Base-by-base conservation (phyloP, 2,113 vertebrate species). In the Larimichthys polyactis region DNA sequence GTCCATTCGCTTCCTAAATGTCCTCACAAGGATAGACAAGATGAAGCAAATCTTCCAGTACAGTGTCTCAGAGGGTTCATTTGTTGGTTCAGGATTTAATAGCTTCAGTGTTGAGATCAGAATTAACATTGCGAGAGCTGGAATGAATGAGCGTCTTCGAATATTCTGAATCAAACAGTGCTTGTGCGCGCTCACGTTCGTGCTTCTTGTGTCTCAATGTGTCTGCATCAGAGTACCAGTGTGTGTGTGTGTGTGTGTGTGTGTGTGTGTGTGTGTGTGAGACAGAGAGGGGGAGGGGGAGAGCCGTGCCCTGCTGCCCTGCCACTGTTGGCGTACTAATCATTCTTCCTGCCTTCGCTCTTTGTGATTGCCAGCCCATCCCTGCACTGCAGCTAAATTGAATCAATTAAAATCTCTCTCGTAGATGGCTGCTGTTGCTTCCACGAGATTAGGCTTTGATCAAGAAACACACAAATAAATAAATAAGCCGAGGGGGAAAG, bases 331-430 rank as follows among this genome's bases (percentile, higher is more conserved):
- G 63, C 32, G 74, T 89, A 78, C 79, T 94, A 91, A 93, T 94
- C 84, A 86, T 87, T 91, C 83, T 87, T 88, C 83, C 65, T 90
- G 87, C 71, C 93, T 83, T 83, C 64, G 36, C 72, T 86, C 85
- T 72, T 85, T 87, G 83, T 89, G 89, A 91, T 88, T 92, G 86
- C 85, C 89, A 84, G 79, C 81, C 76, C 75, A 73, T 83, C 84
- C 82, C 72, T 79, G 84, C 90, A 90, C 89, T 87, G 84, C 87
- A 90, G 89, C 82, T 92, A 92, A 94, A 92, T 91, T 87, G 88
- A 94, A 93, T 95, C 91, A 94, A 92, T 93, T 94, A 93, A 94
- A 93, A 79, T 75, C 59, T 75, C 71, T 89, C 86, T 89, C 91
- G 87, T 90, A 85, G 89, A 91, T 83, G 86, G 76, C 81, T 78